Evolutionary conservation across 2,113 vertebrate genomes (phyloP).

Genomic region (Aix galericulata): DNA sequence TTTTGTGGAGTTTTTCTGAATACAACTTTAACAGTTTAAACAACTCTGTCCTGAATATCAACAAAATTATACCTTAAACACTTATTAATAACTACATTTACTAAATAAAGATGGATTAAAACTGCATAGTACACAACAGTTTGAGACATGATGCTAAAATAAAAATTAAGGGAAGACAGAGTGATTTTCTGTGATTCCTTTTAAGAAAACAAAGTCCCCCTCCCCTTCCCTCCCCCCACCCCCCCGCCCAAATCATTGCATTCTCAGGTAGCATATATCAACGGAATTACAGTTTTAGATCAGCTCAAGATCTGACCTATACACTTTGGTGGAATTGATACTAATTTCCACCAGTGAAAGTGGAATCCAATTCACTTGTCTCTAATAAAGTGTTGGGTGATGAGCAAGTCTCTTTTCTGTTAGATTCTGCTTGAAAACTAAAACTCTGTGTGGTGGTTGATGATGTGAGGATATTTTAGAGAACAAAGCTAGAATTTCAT

Average conservation of each 20-base stretch:
- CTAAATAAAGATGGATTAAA: not conserved
- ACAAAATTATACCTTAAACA: not conserved
- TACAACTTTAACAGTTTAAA: not conserved
- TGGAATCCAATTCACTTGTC: slow-evolving; percentile 25
- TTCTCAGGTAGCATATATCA: not conserved
- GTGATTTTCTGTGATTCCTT: not conserved
- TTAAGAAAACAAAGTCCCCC: not conserved
- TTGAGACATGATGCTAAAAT: not conserved
- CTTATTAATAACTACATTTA: not conserved
- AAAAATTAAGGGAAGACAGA: not conserved
- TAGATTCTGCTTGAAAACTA: not conserved
- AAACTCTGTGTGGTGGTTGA: not conserved
- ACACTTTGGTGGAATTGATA: slow-evolving; percentile 32
- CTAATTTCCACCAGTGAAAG: slow-evolving; percentile 46
- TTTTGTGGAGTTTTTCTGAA: not conserved
- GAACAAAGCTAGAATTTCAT: not conserved
- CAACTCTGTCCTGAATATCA: not conserved
- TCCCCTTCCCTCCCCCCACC: no score
- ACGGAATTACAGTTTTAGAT: slow-evolving; percentile 11
- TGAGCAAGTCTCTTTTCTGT: slow-evolving; percentile 5
- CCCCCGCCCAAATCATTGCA: fast-evolving
- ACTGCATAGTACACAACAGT: not conserved
- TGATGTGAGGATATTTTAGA: not conserved
- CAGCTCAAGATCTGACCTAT: slow-evolving; percentile 47
- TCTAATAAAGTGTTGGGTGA: not conserved